Conservation (phyloP, 2,797 vertebrate species). For the Sorex maritimensis region DNA sequence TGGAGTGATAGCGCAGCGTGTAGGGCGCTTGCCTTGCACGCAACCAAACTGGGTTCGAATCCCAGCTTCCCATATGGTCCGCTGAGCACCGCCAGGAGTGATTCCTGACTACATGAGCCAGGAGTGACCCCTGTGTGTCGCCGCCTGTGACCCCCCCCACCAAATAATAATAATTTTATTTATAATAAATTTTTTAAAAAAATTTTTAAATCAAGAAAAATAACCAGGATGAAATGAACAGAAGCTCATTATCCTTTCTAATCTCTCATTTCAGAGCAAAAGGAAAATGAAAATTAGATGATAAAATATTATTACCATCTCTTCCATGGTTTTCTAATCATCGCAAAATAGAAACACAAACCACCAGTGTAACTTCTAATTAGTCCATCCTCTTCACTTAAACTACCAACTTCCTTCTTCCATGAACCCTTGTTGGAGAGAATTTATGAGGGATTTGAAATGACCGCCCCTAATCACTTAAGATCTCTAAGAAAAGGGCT, state of each 20-base stretch:
- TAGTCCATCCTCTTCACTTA: background rate
- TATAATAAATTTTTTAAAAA: too few relatives aligned
- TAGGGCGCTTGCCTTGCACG: too few relatives aligned
- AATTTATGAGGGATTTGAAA: background rate
- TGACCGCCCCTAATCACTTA: background rate
- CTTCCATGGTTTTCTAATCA: slow-evolving; percentile 5
- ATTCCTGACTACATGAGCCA: too few relatives aligned
- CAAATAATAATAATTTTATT: too few relatives aligned
- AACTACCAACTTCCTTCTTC: background rate
- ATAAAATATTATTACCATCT: background rate
- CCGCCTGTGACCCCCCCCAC: too few relatives aligned
- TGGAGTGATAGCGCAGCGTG: too few relatives aligned
- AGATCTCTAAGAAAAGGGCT: slow-evolving; percentile 17
- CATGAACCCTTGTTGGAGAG: background rate
- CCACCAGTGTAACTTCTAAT: background rate
- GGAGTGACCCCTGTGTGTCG: too few relatives aligned
- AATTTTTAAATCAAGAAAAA: background rate
- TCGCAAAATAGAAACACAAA: background rate
- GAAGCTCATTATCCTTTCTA: background rate
- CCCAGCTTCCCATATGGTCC: too few relatives aligned
- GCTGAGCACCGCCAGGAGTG: too few relatives aligned
- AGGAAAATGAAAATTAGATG: slow-evolving; percentile 32
- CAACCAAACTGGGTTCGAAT: too few relatives aligned
- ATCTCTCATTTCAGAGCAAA: slow-evolving; percentile 23
- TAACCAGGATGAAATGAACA: background rate